phyloP scores from a whole-genome alignment of 2,113 vertebrate genomes.

The Jacana jacana region DNA sequence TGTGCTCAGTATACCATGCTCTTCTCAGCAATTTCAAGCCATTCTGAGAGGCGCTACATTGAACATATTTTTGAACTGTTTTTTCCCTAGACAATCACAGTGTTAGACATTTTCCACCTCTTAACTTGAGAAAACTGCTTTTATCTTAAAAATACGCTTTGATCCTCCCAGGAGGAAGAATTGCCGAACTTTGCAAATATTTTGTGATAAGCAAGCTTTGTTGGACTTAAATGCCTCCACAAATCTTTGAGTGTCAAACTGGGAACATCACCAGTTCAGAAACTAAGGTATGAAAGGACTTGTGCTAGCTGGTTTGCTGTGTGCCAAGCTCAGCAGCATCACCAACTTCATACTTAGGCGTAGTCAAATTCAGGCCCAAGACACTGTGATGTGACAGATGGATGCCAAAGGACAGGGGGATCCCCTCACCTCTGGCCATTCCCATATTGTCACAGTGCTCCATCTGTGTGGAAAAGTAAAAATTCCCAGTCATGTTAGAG shows the following conservation, averaged over 20 bases:
- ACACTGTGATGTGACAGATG: background rate
- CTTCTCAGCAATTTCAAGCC: background rate
- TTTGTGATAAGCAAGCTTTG: background rate
- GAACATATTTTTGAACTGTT: background rate
- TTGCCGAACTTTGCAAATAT: background rate
- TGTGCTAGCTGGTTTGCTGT: background rate
- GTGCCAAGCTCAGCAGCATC: background rate
- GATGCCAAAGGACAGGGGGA: background rate
- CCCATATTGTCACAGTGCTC: rapidly evolving
- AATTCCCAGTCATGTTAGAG: background rate
- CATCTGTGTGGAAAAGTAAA: background rate
- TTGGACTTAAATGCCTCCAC: background rate
- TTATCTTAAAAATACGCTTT: background rate
- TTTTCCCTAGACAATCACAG: background rate
- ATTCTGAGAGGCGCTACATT: background rate
- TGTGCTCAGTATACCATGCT: background rate
- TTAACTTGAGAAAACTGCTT: background rate
- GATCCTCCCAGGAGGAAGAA: background rate
- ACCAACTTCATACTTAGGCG: background rate
- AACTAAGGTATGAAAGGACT: background rate
- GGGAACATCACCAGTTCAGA: background rate
- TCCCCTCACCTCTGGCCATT: background rate
- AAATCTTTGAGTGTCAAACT: background rate
- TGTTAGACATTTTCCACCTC: background rate
- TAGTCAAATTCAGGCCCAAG: background rate